Percentiles rank a stretch among this genome's conserved stretches.
These are phyloP conservation scores for Dryocosmus kuriphilus DNA, from an alignment of 2,888 invertebrate species.

Conservation along the genomic window DNA sequence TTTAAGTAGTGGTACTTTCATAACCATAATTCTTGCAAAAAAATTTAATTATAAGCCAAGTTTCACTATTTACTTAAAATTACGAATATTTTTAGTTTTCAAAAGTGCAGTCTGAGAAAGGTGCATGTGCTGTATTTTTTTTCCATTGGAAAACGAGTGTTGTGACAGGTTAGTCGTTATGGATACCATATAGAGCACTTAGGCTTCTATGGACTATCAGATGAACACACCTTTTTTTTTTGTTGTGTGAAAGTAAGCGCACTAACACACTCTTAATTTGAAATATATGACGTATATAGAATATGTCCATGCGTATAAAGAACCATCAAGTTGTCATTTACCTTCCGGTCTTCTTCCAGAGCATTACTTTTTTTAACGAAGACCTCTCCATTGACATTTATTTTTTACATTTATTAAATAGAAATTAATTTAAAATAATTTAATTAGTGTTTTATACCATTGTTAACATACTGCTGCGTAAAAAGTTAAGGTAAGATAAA, in stretches of 20 bases:
- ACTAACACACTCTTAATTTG: neutral
- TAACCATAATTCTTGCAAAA: too few species aligned
- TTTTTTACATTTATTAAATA: neutral
- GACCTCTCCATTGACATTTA: neutral
- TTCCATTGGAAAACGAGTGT: constrained; percentile 56
- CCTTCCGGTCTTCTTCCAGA: constrained; percentile 34
- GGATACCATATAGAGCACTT: constrained; percentile 60
- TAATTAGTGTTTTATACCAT: neutral
- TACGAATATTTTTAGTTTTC: too few species aligned
- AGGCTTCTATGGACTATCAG: neutral
- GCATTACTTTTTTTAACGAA: constrained; percentile 13
- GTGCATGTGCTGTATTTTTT: constrained; percentile 16
- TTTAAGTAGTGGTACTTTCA: too few species aligned
- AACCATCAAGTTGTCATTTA: constrained; percentile 26
- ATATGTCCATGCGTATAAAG: constrained; percentile 4
- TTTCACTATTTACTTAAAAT: too few species aligned
- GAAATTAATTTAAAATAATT: neutral
- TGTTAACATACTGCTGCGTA: constrained; percentile 26
- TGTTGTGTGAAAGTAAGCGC: constrained; percentile 17
- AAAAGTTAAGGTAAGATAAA: constrained; percentile 26
- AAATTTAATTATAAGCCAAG: too few species aligned
- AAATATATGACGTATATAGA: neutral
- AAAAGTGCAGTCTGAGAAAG: neutral
- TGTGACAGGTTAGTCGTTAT: constrained; percentile 68
- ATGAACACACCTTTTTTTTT: constrained; percentile 24